Conservation (phyloP, 2,113 vertebrate species). For the Malurus melanocephalus region DNA sequence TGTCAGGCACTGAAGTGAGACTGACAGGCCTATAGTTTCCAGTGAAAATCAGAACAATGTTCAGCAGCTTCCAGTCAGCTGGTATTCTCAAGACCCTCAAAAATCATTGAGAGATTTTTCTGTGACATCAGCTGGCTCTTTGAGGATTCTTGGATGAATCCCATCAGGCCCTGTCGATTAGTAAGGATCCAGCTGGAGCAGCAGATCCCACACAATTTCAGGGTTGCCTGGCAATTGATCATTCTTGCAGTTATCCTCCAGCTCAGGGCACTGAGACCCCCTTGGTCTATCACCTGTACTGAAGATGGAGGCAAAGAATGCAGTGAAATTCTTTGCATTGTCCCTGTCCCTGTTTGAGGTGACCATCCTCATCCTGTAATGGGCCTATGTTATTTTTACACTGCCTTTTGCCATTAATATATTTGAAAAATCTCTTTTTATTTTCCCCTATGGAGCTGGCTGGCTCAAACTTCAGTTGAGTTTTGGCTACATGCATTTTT, state of each 20-base stretch:
- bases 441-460: background rate
- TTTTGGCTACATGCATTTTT: background rate
- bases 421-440: background rate
- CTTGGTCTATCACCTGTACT: background rate
- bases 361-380: background rate
- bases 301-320: background rate
- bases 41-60: background rate
- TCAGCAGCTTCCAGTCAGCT: background rate
- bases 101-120: rapidly evolving
- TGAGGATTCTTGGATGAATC: background rate
- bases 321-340: background rate
- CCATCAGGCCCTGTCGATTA: background rate
- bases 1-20: background rate
- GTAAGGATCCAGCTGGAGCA: background rate
- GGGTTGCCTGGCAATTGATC: rapidly evolving
- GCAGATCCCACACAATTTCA: background rate
- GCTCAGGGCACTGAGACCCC: background rate
- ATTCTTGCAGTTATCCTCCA: background rate
- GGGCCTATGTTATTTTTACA: background rate
- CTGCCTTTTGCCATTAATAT: background rate
- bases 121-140: background rate
- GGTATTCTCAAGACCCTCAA: background rate
- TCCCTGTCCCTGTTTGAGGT: background rate
- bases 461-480: background rate
- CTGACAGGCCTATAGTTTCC: background rate